Evolutionary conservation across 2,797 vertebrate species (phyloP).

Genomic region (Microhierax caerulescens): DNA sequence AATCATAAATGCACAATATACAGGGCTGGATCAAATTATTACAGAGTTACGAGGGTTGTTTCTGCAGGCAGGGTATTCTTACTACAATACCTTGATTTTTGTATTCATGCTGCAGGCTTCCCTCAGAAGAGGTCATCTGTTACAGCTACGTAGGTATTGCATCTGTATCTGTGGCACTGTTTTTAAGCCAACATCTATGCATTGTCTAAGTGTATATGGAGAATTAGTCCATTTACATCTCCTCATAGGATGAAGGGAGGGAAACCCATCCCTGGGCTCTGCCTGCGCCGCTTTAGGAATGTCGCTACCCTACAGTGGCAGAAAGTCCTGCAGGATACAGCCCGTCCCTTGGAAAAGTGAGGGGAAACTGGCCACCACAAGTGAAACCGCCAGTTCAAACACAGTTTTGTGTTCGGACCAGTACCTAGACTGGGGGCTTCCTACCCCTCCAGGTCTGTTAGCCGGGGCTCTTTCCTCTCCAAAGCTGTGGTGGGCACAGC

Average conservation of each 20-base stretch:
- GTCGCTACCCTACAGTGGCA: not conserved
- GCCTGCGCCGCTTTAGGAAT: not conserved
- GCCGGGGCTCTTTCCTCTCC: not conserved
- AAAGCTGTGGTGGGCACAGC: not conserved
- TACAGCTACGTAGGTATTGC: slow-evolving; percentile 26
- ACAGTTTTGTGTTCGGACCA: not conserved
- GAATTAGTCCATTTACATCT: not conserved
- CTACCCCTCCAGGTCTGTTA: not conserved
- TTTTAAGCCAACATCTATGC: slow-evolving; percentile 37
- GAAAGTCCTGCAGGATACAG: not conserved
- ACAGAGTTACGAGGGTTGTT: slow-evolving; percentile 45
- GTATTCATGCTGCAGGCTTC: slow-evolving; percentile 44
- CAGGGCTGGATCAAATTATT: slow-evolving; percentile 25
- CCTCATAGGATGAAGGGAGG: not conserved
- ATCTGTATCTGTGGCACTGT: slow-evolving; percentile 12
- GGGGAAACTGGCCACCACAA: not conserved
- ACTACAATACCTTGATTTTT: slow-evolving; percentile 26
- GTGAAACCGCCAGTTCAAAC: not conserved
- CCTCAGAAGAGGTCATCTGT: slow-evolving; percentile 14
- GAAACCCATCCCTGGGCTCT: not conserved
- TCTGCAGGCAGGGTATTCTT: slow-evolving; percentile 47
- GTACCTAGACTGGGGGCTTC: not conserved
- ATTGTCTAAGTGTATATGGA: not conserved
- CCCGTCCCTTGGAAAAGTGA: not conserved
- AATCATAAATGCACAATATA: not conserved